Conservation (phyloP, 2,113 vertebrate species). For the Tringa solitaria region DNA sequence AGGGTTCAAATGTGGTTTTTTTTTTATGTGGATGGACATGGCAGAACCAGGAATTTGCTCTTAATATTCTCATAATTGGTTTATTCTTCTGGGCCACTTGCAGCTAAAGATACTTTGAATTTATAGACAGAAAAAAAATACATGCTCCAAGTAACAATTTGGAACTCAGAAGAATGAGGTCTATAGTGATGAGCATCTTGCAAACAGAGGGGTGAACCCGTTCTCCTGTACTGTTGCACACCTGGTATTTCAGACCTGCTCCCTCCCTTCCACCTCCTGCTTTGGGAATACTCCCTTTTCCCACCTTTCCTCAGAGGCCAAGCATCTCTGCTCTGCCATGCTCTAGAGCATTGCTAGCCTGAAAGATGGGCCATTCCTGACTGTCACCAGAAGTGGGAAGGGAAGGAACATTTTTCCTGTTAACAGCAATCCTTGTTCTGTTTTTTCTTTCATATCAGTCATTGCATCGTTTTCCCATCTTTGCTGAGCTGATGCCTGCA, state of each 20-base stretch:
- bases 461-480: background rate
- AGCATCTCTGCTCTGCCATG: fast-evolving
- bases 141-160: background rate
- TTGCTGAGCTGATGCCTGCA: background rate
- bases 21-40: background rate
- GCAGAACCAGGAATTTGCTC: background rate
- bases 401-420: background rate
- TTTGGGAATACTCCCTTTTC: background rate
- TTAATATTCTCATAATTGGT: background rate
- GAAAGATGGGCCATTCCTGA: background rate
- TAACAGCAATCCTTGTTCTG: background rate
- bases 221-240: background rate
- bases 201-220: background rate
- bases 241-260: background rate
- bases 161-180: background rate
- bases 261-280: background rate
- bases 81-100: background rate
- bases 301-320: background rate
- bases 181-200: background rate
- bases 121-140: background rate
- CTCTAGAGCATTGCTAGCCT: background rate
- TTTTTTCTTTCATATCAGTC: background rate
- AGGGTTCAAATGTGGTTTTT: background rate
- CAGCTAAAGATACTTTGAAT: background rate
- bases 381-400: background rate